These are phyloP conservation scores for Trypoxylus dichotomus DNA, from an alignment of 1,140 invertebrate species.

Conservation along the genomic window DNA sequence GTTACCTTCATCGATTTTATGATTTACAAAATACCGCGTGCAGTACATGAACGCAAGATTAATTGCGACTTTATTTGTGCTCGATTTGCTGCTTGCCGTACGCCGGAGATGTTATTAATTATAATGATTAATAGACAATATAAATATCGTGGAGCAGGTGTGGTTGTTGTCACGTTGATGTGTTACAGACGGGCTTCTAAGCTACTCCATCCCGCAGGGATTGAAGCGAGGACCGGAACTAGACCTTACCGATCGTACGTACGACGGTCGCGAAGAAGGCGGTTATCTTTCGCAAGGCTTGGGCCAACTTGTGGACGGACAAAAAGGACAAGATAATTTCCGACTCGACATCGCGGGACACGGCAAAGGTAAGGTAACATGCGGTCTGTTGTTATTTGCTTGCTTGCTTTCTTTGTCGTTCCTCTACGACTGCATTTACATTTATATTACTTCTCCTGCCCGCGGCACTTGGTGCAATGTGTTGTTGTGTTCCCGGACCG, in stretches of 20 bases:
- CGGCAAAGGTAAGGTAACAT: slow-evolving; percentile 65
- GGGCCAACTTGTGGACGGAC: slow-evolving; percentile 90
- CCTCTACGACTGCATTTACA: slow-evolving; percentile 41
- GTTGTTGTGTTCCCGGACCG: slow-evolving; percentile 36
- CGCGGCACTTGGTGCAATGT: slow-evolving; percentile 38
- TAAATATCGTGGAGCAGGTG: slow-evolving; percentile 33
- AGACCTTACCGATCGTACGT: slow-evolving; percentile 78
- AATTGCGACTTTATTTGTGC: slow-evolving; percentile 36
- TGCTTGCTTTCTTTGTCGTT: slow-evolving; percentile 3
- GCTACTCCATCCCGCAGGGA: slow-evolving; percentile 83
- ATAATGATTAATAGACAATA: slow-evolving; percentile 37
- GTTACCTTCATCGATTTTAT: background rate
- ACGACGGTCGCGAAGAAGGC: slow-evolving; percentile 74
- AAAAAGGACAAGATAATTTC: slow-evolving; percentile 79
- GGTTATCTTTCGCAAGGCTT: slow-evolving; percentile 75
- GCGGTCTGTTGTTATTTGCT: slow-evolving; percentile 22
- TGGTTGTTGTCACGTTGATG: slow-evolving; percentile 33
- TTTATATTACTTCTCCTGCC: slow-evolving; percentile 43
- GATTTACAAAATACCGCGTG: slow-evolving; percentile 5
- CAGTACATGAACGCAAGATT: slow-evolving; percentile 32
- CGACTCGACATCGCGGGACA: slow-evolving; percentile 67
- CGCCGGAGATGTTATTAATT: slow-evolving; percentile 25
- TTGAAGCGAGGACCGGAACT: slow-evolving; percentile 67
- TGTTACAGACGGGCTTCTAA: slow-evolving; percentile 74
- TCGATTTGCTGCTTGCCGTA: background rate